Percentiles rank a stretch among this genome's conserved stretches.
Evolutionary conservation across 2,797 vertebrate species (phyloP).

Genomic region (Selene dorsalis): DNA sequence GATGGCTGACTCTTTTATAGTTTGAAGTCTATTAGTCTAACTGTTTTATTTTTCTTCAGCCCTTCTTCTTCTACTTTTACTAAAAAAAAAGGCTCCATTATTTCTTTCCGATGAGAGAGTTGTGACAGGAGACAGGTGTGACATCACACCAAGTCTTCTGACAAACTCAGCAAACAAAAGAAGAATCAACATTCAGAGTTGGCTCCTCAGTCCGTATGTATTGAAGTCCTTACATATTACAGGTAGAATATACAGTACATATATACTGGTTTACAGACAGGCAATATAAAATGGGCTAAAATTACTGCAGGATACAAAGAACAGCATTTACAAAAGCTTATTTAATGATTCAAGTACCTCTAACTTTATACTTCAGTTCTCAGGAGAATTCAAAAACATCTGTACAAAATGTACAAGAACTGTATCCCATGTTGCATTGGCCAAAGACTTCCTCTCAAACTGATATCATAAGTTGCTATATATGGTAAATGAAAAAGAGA

Average conservation of each 20-base stretch:
- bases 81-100: too few species aligned
- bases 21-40: not conserved
- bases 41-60: not conserved
- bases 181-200: slow-evolving; percentile 15
- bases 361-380: slow-evolving; percentile 74
- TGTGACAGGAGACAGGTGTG: not conserved
- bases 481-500: slow-evolving; percentile 7
- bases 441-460: slow-evolving; percentile 38
- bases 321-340: slow-evolving; percentile 79
- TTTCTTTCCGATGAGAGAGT: not conserved
- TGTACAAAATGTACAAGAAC: slow-evolving; percentile 84
- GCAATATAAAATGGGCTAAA: slow-evolving; percentile 69
- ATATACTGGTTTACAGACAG: slow-evolving; percentile 65
- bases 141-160: not conserved
- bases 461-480: slow-evolving; percentile 1
- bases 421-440: slow-evolving; percentile 67
- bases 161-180: slow-evolving; percentile 10
- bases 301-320: slow-evolving; percentile 65
- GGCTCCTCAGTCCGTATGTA: slow-evolving; percentile 65
- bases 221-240: slow-evolving; percentile 71
- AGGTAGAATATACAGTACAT: slow-evolving; percentile 75
- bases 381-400: slow-evolving; percentile 66
- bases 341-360: slow-evolving; percentile 85
- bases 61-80: not conserved
- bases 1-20: not conserved